Conservation (phyloP, 2,113 vertebrate species). For the Salvator merianae region DNA sequence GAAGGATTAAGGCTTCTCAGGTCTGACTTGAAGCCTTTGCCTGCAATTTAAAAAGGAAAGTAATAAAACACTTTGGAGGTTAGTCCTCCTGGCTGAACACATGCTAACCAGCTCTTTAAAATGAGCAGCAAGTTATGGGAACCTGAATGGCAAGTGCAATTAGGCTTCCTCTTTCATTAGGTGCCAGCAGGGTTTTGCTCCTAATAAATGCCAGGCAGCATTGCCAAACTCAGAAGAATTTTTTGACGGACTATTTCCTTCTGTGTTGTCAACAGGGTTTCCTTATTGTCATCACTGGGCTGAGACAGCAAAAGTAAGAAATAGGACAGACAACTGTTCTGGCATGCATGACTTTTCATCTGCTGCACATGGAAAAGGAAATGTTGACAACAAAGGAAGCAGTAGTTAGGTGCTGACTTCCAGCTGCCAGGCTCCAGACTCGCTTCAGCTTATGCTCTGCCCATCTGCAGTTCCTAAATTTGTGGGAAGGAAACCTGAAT, state of each 20-base stretch:
- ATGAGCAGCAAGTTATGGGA: neutral
- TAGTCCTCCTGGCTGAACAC: conserved; percentile 36
- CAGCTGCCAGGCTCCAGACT: neutral
- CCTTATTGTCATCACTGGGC: neutral
- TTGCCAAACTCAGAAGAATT: neutral
- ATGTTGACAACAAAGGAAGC: neutral
- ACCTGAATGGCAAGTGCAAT: conserved; percentile 5
- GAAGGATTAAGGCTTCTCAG: conserved; percentile 57
- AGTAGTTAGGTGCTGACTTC: neutral
- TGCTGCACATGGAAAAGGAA: neutral
- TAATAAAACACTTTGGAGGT: conserved; percentile 15
- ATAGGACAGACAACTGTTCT: neutral
- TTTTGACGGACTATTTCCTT: neutral
- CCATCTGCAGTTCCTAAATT: too few species aligned
- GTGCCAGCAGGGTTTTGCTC: neutral
- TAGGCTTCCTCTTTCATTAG: conserved; percentile 14
- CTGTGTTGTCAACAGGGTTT: neutral
- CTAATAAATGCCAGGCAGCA: neutral
- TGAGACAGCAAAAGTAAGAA: neutral
- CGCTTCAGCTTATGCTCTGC: neutral
- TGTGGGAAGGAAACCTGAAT: too few species aligned
- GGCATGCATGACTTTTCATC: neutral
- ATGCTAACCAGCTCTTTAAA: neutral
- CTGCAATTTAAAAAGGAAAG: conserved; percentile 43
- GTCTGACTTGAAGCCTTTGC: conserved; percentile 42